Conservation (phyloP, 2,888 invertebrate genomes). For the Resseliella maxima region DNA sequence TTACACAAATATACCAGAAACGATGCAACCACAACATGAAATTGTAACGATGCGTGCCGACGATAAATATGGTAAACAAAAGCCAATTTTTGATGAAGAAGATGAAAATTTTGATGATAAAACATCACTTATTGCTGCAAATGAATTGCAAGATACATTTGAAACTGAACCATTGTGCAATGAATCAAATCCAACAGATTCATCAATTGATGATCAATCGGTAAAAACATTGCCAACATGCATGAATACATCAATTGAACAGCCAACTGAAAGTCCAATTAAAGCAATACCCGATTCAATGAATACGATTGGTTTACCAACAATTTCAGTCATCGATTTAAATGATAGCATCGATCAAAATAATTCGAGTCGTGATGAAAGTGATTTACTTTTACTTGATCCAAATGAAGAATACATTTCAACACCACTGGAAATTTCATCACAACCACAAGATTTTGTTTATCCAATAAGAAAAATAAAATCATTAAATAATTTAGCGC, state of each 20-base stretch:
- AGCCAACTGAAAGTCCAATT: conserved; percentile 59
- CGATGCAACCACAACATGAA: conserved; percentile 73
- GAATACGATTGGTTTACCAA: conserved; percentile 65
- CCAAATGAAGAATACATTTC: conserved; percentile 66
- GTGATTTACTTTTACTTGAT: conserved; percentile 62
- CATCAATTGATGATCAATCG: conserved; percentile 53
- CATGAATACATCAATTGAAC: conserved; percentile 15
- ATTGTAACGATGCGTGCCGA: conserved; percentile 64
- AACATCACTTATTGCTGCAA: conserved; percentile 59
- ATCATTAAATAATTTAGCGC: conserved; percentile 59
- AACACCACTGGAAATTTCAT: conserved; percentile 65
- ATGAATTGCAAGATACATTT: conserved; percentile 61
- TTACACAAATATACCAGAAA: conserved; percentile 75
- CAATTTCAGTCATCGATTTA: conserved; percentile 35
- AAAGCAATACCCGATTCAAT: no score
- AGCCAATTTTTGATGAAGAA: conserved; percentile 62
- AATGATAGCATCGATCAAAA: conserved; percentile 31
- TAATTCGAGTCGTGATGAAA: conserved; percentile 57
- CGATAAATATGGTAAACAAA: conserved; percentile 63
- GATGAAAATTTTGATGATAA: conserved; percentile 49
- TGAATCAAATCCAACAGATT: conserved; percentile 17
- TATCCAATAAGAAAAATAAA: conserved; percentile 60
- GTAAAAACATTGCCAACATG: conserved; percentile 4
- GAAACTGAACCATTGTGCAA: conserved; percentile 55
- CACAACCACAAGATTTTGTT: conserved; percentile 60